Evolutionary conservation across 2,888 invertebrate genomes (phyloP), one percentile per base, ranked within the genome.

Genomic region (Ormyrus rosae): DNA sequence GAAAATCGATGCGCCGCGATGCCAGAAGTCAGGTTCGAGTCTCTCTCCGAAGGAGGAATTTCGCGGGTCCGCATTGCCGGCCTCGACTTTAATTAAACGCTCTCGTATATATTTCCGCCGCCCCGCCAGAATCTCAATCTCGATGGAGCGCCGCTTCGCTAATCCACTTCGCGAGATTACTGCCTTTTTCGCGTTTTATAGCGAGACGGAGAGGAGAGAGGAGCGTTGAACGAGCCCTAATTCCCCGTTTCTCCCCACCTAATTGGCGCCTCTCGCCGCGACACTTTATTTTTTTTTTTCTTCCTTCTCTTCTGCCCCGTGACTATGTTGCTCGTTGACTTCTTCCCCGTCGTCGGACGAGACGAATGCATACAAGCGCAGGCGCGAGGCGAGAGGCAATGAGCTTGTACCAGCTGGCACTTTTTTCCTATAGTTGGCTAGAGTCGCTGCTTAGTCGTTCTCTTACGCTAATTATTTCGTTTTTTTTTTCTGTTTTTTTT

Each of bases 191-290:
- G 19, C 19, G 19, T 19, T 19, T 19, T 19, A 19, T 1, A 19
- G 19, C 19, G 11, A 46, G 55, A 45, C 5, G 55, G 45, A 67
- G 10, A 55, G 10, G 34, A 53, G 67, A 67, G 65, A 73, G 78
- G 73, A 79, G 73, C 71, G 63, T 69, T 69, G 69, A 79, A 73
- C 73, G 78, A 69, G 69, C 73, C 69, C 34, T 34, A 34, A 3
- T 34, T 34, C 34, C 55, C 73, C 79, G 74, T 74, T 74, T 64
- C 70, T 64, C 73, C 69, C 13, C 34, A 56, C 63, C 53, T 77
- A 77, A 73, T 74, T 79, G 69, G 73, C 69, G 50, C 68, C 56
- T 13, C 10, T 34, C 74, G 45, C 8, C 19, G 64, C 48, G 65
- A 50, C 8, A 10, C 65, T 8, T 34, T 13, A 13, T 13, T 13